Evolutionary conservation across 2,113 vertebrate species (phyloP).

Genomic region (Erythrolamprus reginae): DNA sequence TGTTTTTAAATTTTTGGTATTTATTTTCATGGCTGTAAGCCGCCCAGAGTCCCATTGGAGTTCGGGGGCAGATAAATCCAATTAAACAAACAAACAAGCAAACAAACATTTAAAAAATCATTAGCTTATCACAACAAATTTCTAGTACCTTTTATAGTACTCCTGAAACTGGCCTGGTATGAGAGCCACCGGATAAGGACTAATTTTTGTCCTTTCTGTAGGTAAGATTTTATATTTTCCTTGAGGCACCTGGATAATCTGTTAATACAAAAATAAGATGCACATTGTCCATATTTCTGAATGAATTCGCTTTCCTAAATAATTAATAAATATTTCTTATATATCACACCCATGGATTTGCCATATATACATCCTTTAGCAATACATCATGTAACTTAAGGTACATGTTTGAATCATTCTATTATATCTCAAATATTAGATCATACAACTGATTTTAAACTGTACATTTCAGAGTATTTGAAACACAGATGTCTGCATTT

Average conservation of each 20-base stretch:
- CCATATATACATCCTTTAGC: background rate
- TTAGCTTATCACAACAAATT: background rate
- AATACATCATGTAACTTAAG: background rate
- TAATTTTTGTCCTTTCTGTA: constrained; percentile 86
- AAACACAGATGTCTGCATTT: background rate
- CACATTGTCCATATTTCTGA: background rate
- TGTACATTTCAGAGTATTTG: background rate
- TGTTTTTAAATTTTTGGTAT: too few relatives aligned
- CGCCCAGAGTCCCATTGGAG: too few relatives aligned
- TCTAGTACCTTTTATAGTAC: constrained; percentile 90
- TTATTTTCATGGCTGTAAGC: too few relatives aligned
- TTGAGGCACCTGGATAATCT: constrained; percentile 98
- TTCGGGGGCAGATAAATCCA: too few relatives aligned
- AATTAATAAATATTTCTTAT: background rate
- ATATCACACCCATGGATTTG: background rate
- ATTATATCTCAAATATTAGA: background rate
- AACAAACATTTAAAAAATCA: background rate
- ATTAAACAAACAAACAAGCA: too few relatives aligned
- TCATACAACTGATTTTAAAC: background rate
- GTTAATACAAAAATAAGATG: constrained; percentile 27
- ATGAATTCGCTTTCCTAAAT: background rate
- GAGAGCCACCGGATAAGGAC: constrained; percentile 94
- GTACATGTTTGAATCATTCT: background rate
- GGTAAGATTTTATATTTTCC: constrained; percentile 91
- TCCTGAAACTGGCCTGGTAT: constrained; percentile 99